Conservation (phyloP, 2,888 invertebrate species). For the Diarsia brunnea region DNA sequence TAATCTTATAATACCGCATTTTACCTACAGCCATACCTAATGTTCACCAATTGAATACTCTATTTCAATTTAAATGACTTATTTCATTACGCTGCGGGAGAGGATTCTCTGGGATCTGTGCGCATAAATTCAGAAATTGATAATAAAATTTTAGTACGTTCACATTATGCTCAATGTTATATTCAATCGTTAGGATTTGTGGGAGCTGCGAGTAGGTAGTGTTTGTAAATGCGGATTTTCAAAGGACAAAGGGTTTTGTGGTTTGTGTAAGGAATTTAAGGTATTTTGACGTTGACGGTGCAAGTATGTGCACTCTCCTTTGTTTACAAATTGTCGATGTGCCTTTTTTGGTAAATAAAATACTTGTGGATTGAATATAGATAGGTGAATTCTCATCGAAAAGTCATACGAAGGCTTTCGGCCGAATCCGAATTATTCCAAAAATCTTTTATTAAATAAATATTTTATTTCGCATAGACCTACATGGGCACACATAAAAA, state of each 20-base stretch:
- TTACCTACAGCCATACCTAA: conserved; percentile 84
- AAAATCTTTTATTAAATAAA: too few species aligned
- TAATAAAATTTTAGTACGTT: conserved; percentile 86
- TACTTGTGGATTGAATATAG: not conserved
- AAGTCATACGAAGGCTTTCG: not conserved
- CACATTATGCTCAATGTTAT: conserved; percentile 74
- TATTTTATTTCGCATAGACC: too few species aligned
- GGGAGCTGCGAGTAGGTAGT: conserved; percentile 6
- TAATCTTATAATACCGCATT: conserved; percentile 89
- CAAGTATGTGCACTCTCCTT: not conserved
- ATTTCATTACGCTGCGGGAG: conserved; percentile 85
- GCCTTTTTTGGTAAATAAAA: not conserved
- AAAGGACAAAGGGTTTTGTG: conserved; percentile 15
- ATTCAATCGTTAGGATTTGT: conserved; percentile 52
- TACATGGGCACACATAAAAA: too few species aligned
- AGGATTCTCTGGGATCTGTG: conserved; percentile 79
- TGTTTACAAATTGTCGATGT: not conserved
- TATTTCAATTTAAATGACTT: conserved; percentile 90
- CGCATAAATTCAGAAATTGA: conserved; percentile 87
- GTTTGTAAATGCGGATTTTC: conserved; percentile 31
- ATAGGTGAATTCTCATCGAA: not conserved
- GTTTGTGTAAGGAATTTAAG: not conserved
- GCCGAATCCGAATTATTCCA: too few species aligned
- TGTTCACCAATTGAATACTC: conserved; percentile 86
- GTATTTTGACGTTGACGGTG: not conserved